Evolutionary conservation across 1,140 invertebrate genomes (phyloP).

Genomic region (Dreissena rostriformis): DNA sequence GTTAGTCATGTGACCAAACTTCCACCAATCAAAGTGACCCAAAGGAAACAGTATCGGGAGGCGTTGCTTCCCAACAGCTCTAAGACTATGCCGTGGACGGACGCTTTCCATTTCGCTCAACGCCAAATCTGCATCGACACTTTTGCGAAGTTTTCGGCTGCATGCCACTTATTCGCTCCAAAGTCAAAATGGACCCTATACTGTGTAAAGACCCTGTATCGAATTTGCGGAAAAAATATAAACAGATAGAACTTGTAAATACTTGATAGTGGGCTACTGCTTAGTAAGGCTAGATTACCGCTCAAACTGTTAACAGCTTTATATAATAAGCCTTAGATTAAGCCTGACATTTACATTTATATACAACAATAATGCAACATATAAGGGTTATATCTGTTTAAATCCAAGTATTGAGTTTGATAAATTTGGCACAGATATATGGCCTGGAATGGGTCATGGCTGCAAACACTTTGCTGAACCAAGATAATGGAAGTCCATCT

Average conservation of each 20-base stretch:
- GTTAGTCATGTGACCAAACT: slow-evolving; percentile 95
- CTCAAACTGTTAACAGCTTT: too few species aligned
- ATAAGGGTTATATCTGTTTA: too few species aligned
- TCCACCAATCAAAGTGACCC: slow-evolving; percentile 97
- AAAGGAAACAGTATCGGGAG: slow-evolving; percentile 95
- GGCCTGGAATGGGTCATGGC: too few species aligned
- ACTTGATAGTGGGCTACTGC: not conserved
- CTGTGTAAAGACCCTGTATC: slow-evolving; percentile 97
- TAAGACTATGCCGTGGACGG: slow-evolving; percentile 86
- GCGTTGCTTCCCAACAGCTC: slow-evolving; percentile 76
- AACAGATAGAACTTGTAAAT: too few species aligned
- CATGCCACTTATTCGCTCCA: slow-evolving; percentile 95
- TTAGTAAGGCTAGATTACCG: not conserved
- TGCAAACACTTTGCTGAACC: too few species aligned
- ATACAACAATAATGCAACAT: too few species aligned
- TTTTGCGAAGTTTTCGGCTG: slow-evolving; percentile 97
- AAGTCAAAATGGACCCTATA: slow-evolving; percentile 95
- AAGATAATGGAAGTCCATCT: too few species aligned
- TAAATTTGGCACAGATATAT: too few species aligned
- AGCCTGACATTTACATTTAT: too few species aligned
- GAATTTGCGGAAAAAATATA: slow-evolving; percentile 97
- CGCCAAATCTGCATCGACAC: slow-evolving; percentile 93
- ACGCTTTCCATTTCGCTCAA: slow-evolving; percentile 96
- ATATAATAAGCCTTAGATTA: too few species aligned
- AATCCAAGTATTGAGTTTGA: too few species aligned